Conservation (phyloP, 1,140 invertebrate genomes). For the Phortica variegata region DNA sequence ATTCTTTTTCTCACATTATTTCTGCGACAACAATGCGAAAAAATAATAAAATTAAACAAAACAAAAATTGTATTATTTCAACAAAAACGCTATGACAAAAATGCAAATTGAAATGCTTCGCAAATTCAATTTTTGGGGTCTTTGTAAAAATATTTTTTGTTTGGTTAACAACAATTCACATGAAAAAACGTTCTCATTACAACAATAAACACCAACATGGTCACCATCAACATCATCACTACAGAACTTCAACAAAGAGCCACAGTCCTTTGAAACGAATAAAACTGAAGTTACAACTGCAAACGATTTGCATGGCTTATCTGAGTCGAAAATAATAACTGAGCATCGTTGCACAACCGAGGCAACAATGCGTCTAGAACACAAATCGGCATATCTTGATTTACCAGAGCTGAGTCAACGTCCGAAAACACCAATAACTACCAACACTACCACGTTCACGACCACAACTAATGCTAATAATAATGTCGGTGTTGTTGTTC, state of each 20-base stretch:
- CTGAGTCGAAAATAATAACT: slow-evolving; percentile 55
- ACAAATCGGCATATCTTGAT: slow-evolving; percentile 50
- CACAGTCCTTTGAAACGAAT: slow-evolving; percentile 38
- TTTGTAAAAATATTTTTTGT: no score
- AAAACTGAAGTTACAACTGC: slow-evolving; percentile 38
- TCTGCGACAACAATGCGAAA: slow-evolving; percentile 8
- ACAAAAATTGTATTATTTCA: no score
- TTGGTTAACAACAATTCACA: slow-evolving; percentile 1
- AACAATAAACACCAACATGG: slow-evolving; percentile 5
- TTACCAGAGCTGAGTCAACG: slow-evolving; percentile 40
- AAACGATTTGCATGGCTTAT: slow-evolving; percentile 50
- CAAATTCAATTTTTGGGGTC: no score
- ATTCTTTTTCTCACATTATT: slow-evolving; percentile 29
- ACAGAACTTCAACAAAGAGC: slow-evolving; percentile 22
- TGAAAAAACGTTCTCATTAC: neutral
- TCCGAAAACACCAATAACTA: slow-evolving; percentile 38
- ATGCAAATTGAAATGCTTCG: no score
- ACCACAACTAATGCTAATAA: slow-evolving; percentile 28
- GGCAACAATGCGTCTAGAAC: slow-evolving; percentile 57
- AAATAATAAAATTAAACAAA: slow-evolving; percentile 1
- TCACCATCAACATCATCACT: slow-evolving; percentile 9
- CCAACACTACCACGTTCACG: slow-evolving; percentile 13
- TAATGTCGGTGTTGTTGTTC: no score
- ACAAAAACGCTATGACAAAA: no score
- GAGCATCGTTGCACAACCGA: slow-evolving; percentile 57